phyloP scores from a whole-genome alignment of 30 jellyfish, hydroid and myxozoan genomes.

The Sanderia malayensis region DNA sequence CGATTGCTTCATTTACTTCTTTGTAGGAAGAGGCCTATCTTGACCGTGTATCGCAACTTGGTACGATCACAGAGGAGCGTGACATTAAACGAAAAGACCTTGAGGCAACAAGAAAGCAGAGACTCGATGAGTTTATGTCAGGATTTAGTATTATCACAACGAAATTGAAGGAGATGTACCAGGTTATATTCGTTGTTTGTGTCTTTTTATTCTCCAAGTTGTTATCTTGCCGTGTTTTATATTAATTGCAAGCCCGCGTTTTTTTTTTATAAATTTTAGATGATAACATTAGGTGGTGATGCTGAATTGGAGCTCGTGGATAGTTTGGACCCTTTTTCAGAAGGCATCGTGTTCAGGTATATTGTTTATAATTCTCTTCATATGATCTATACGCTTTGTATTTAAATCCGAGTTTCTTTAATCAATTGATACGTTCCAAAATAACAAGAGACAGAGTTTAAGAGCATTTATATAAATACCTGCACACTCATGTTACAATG shows the following conservation, averaged over 20 bases:
- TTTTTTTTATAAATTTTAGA: conserved; percentile 25
- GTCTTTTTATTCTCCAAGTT: no score
- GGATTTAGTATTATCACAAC: conserved; percentile 90
- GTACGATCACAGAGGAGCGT: conserved; percentile 82
- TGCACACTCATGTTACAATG: no score
- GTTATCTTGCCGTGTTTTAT: no score
- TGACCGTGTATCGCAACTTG: conserved; percentile 80
- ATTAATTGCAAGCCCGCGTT: no score
- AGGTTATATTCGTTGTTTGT: no score
- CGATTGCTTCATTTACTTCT: not conserved
- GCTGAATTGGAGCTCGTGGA: conserved; percentile 92
- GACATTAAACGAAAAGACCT: conserved; percentile 75
- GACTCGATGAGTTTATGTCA: conserved; percentile 91
- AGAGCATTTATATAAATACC: no score
- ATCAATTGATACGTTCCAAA: no score
- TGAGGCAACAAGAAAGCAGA: conserved; percentile 66
- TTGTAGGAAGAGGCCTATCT: conserved; percentile 84
- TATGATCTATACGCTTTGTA: no score
- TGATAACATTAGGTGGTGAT: conserved; percentile 97
- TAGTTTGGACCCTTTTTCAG: conserved; percentile 94
- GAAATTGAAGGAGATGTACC: conserved; percentile 95
- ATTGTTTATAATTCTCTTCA: no score
- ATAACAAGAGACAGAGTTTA: no score
- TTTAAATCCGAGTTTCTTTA: no score
- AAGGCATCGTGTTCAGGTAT: conserved; percentile 94